Evolutionary conservation across 2,797 vertebrate species (phyloP).

Genomic region (Clamator glandarius): DNA sequence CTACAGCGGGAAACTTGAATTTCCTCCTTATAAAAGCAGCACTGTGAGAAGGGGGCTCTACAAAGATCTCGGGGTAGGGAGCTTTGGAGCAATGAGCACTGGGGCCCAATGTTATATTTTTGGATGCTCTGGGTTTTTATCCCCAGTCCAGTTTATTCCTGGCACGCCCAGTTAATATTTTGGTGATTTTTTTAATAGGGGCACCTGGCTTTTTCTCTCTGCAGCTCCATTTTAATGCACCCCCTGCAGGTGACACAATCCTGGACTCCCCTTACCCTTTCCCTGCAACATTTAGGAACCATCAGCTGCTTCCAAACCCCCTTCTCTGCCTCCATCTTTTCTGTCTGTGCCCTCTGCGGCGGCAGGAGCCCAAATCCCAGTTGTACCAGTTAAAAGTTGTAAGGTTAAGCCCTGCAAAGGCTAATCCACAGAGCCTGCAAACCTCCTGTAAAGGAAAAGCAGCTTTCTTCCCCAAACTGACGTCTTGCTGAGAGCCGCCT

Average conservation of each 20-base stretch:
- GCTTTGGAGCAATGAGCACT: background rate
- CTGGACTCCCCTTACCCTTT: background rate
- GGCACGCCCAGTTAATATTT: accelerated
- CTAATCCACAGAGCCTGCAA: background rate
- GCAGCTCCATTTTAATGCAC: background rate
- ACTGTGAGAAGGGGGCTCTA: background rate
- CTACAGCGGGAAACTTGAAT: background rate
- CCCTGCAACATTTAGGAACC: accelerated
- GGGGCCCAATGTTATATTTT: accelerated
- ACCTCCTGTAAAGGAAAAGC: background rate
- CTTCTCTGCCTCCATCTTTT: background rate
- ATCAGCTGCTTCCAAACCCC: background rate
- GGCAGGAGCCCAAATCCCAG: background rate
- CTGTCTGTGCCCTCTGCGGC: accelerated
- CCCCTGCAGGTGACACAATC: background rate
- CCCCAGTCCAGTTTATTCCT: accelerated
- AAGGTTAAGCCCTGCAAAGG: background rate
- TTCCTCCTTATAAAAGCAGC: background rate
- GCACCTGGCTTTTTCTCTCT: background rate
- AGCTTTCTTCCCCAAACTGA: background rate
- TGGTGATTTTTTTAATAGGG: background rate
- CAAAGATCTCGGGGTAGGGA: accelerated
- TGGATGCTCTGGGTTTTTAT: background rate
- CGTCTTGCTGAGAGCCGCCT: accelerated
- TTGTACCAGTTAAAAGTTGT: background rate